Evolutionary conservation across 92 coral and sea anemone genomes (phyloP).

Genomic region (Chrysogorgia sp.): DNA sequence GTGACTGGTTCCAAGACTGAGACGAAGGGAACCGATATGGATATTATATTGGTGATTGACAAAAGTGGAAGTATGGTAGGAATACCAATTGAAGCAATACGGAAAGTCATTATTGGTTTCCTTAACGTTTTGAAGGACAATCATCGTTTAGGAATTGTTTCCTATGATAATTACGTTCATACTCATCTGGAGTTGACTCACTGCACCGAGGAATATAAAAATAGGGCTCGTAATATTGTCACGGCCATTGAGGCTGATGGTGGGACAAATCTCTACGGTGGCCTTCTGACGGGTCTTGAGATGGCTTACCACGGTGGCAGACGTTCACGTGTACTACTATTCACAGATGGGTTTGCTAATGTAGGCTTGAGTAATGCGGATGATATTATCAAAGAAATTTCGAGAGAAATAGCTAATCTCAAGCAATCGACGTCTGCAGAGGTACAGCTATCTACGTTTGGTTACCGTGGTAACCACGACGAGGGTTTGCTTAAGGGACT

Average conservation of each 20-base stretch:
- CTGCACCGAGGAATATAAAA: conserved; percentile 11
- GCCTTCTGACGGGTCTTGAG: conserved; percentile 5
- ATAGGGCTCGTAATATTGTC: conserved; percentile 5
- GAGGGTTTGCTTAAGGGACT: conserved; percentile 2
- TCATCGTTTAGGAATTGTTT: conserved; percentile 35
- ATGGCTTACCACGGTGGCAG: conserved; percentile 34
- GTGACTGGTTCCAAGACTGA: conserved; percentile 21
- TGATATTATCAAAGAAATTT: conserved; percentile 28
- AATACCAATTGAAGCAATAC: conserved; percentile 16
- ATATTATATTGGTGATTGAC: conserved; percentile 31
- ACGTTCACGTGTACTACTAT: conserved; percentile 24
- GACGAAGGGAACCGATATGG: conserved; percentile 16
- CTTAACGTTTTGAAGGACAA: conserved; percentile 14
- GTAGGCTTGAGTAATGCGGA: conserved; percentile 3
- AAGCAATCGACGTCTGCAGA: conserved; percentile 4
- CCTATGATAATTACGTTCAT: neutral
- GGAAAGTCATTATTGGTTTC: neutral
- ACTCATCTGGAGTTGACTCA: neutral
- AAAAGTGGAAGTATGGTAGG: conserved; percentile 25
- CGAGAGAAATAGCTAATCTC: conserved; percentile 4
- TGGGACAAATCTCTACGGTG: conserved; percentile 29
- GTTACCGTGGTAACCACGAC: conserved; percentile 21
- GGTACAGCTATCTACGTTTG: conserved; percentile 33
- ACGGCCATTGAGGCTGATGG: neutral
- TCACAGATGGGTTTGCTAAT: conserved; percentile 38